Conservation (phyloP, 1,140 invertebrate genomes). For the Cherax destructor region DNA sequence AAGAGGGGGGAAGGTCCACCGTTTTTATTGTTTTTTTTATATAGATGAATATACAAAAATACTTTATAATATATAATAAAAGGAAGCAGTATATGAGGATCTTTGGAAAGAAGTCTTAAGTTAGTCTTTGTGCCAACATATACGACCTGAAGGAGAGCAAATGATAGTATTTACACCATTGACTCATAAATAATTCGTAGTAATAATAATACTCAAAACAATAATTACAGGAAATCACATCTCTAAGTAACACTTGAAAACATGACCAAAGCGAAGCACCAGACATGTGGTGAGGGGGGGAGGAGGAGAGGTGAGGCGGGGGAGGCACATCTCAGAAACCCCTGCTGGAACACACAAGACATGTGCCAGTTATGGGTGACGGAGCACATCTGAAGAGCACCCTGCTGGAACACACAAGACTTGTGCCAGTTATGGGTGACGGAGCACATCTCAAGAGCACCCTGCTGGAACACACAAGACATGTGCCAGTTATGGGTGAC, state of each 20-base stretch:
- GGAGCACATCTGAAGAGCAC: no score
- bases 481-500: no score
- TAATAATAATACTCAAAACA: slow-evolving; percentile 26
- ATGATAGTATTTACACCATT: slow-evolving; percentile 15
- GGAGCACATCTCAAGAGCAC: not conserved
- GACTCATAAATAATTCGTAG: slow-evolving; percentile 32
- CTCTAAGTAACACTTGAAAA: slow-evolving; percentile 15
- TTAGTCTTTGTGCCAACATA: slow-evolving; percentile 37
- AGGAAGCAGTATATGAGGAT: slow-evolving; percentile 23
- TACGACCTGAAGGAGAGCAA: slow-evolving; percentile 29
- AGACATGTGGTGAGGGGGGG: not conserved
- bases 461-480: no score
- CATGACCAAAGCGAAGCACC: not conserved
- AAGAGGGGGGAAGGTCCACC: not conserved
- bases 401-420: no score
- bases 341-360: no score
- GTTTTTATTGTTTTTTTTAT: slow-evolving; percentile 26
- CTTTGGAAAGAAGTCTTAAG: slow-evolving; percentile 23
- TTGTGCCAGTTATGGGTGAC: no score
- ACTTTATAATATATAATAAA: slow-evolving; percentile 39
- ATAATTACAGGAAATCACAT: slow-evolving; percentile 26
- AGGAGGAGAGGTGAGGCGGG: no score
- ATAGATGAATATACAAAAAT: slow-evolving; percentile 50
- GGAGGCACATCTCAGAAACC: no score
- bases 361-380: no score